A percentile compares a stretch with the other conserved stretches of the same genome.
These are phyloP conservation scores for Embidobia sp. DNA, from an alignment of 2,888 invertebrate species.

Conservation along the genomic window DNA sequence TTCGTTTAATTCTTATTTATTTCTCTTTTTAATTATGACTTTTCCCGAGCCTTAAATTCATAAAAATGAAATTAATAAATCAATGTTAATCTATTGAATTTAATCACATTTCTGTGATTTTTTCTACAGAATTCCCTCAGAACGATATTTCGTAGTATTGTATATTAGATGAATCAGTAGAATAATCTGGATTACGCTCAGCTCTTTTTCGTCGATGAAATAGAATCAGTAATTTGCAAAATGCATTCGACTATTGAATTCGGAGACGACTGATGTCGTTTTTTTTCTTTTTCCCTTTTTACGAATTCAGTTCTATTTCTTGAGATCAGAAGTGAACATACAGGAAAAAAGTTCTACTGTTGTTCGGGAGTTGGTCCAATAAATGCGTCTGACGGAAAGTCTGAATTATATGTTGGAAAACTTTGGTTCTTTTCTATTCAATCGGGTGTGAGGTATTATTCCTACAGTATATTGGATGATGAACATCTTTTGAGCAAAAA, in stretches of 20 bases:
- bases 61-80: too few species aligned
- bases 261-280: conserved; percentile 38
- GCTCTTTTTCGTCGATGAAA: conserved; percentile 12
- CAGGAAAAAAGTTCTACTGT: conserved; percentile 27
- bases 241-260: conserved; percentile 45
- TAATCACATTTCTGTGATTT: too few species aligned
- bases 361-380: conserved; percentile 2
- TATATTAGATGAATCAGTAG: conserved; percentile 22
- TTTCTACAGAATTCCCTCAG: too few species aligned
- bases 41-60: too few species aligned
- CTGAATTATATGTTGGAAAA: conserved; percentile 25
- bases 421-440: conserved; percentile 8
- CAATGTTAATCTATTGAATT: too few species aligned
- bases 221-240: conserved; percentile 37
- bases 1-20: too few species aligned
- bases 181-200: conserved; percentile 1
- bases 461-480: neutral
- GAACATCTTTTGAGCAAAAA: neutral
- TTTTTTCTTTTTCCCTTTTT: conserved; percentile 1
- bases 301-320: conserved; percentile 27
- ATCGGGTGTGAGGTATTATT: neutral
- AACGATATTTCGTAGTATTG: too few species aligned
- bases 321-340: conserved; percentile 29
- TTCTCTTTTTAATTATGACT: too few species aligned
- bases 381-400: conserved; percentile 10